These are phyloP conservation scores for Drosophila truncata DNA, from an alignment of 1,140 invertebrate species.

Conservation along the genomic window DNA sequence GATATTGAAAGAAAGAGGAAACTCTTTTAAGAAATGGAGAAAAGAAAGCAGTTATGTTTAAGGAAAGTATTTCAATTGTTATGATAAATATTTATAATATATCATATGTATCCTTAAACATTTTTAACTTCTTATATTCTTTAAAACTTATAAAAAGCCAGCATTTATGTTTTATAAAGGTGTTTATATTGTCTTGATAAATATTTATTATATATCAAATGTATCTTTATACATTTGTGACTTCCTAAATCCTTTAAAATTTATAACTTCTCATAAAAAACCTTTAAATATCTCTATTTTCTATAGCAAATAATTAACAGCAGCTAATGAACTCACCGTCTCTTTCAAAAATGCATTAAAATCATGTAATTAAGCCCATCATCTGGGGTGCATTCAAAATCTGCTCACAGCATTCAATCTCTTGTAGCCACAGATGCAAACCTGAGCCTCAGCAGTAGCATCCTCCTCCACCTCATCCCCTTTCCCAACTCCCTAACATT, in stretches of 20 bases:
- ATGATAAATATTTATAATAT: too few relatives aligned
- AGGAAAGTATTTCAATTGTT: too few relatives aligned
- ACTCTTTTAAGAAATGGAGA: background rate
- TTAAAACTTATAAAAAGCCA: too few relatives aligned
- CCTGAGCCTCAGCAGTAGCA: constrained; percentile 7
- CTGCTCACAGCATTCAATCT: constrained; percentile 23
- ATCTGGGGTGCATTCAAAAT: constrained; percentile 20
- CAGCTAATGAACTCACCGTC: constrained; percentile 34
- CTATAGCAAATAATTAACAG: background rate
- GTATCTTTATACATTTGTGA: background rate
- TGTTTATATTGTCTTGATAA: background rate
- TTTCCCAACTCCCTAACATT: background rate
- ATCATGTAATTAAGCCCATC: constrained; percentile 43
- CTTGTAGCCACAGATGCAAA: background rate
- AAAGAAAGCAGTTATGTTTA: too few relatives aligned
- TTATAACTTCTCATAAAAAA: background rate
- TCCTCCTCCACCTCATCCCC: background rate
- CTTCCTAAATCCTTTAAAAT: background rate
- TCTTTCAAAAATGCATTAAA: constrained; percentile 46
- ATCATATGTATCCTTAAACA: too few relatives aligned
- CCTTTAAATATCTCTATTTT: too few relatives aligned
- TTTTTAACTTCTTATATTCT: too few relatives aligned
- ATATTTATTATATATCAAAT: background rate
- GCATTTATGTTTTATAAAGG: too few relatives aligned
- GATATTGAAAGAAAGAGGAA: background rate